Evolutionary conservation across 1,140 invertebrate species (phyloP).

Genomic region (Leptopilina boulardi): DNA sequence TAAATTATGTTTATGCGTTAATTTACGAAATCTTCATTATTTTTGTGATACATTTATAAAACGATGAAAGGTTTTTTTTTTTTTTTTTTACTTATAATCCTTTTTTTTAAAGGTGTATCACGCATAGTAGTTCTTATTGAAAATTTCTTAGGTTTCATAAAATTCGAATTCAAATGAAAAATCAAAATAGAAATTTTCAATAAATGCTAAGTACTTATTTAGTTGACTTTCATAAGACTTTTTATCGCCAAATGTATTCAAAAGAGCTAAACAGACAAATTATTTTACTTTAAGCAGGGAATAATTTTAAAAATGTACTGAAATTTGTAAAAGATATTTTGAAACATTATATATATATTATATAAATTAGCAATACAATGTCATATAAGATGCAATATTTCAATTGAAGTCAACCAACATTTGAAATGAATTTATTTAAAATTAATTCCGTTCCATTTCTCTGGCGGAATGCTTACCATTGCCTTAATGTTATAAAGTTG

Average conservation of each 20-base stretch:
- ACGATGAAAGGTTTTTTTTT: not conserved
- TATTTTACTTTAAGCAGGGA: not conserved
- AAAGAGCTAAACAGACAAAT: not conserved
- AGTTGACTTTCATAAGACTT: constrained; percentile 15
- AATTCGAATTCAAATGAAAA: too few relatives aligned
- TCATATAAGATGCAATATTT: too few relatives aligned
- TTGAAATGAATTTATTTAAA: not conserved
- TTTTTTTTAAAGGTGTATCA: not conserved
- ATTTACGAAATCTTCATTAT: not conserved
- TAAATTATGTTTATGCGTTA: constrained; percentile 7
- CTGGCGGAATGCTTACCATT: not conserved
- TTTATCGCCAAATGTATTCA: constrained; percentile 15
- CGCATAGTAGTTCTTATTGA: not conserved
- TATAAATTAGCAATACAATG: too few relatives aligned
- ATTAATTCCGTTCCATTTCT: not conserved
- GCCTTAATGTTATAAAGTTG: constrained; percentile 22
- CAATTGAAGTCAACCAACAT: not conserved
- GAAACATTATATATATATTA: too few relatives aligned
- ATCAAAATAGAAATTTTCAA: too few relatives aligned
- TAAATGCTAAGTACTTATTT: constrained; percentile 4
- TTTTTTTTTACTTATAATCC: not conserved
- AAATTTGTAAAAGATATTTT: not conserved
- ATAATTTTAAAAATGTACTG: constrained; percentile 1
- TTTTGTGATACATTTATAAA: not conserved
- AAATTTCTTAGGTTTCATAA: too few relatives aligned